Conservation (phyloP, 2,797 vertebrate genomes). For the Sarcoramphus papa region DNA sequence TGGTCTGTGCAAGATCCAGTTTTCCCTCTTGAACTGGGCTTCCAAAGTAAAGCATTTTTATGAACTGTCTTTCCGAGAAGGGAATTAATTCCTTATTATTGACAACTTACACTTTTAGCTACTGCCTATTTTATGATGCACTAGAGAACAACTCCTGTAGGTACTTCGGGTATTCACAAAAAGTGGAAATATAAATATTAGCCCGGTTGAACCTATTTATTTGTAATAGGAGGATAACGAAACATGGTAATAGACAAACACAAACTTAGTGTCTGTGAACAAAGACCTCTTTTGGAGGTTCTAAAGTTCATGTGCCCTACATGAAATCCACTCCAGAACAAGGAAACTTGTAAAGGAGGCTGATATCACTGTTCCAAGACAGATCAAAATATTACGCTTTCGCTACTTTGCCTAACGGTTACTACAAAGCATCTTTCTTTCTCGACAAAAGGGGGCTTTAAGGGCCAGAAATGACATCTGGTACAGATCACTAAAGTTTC, state of each 20-base stretch:
- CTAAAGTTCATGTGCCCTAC: background rate
- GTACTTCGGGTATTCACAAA: background rate
- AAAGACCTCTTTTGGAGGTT: background rate
- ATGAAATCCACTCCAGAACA: background rate
- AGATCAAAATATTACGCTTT: conserved; percentile 34
- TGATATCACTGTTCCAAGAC: background rate
- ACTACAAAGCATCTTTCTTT: conserved; percentile 6
- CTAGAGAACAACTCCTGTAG: background rate
- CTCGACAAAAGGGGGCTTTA: background rate
- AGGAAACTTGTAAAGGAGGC: background rate
- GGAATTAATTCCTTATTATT: background rate
- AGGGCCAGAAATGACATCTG: conserved; percentile 38
- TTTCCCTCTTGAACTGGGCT: background rate
- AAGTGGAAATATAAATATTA: background rate
- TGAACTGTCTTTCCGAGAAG: background rate
- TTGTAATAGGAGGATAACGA: background rate
- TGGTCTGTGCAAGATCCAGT: background rate
- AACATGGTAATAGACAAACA: background rate
- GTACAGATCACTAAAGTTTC: background rate
- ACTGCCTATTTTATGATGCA: background rate
- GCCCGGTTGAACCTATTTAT: background rate
- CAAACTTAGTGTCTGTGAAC: background rate
- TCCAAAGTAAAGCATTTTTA: background rate
- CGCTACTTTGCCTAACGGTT: background rate
- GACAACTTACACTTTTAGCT: background rate